Evolutionary conservation across 2,113 vertebrate genomes (phyloP), one percentile per base, ranked within the genome.

Genomic region (Microcebus lehilahytsara): DNA sequence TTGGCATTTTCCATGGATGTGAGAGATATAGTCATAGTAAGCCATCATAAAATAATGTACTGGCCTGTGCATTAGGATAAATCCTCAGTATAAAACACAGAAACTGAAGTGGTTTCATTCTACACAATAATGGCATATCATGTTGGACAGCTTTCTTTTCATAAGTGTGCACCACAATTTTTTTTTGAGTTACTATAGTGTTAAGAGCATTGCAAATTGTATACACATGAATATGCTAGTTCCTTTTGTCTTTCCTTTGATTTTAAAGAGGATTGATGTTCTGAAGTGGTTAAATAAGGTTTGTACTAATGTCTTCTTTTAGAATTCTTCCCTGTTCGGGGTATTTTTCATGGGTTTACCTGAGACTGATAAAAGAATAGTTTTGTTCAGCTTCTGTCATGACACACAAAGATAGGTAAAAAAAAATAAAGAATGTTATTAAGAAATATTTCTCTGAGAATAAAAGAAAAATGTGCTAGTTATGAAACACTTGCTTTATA

Each of bases 191-290:
- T 51, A 34, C 64, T 53, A 62, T 22, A 34, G 27, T 42, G 49
- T 60, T 84, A 20, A 79, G 53, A 60, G 14, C 25, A 27, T 40
- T 34, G 22, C 34, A 51, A 51, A 85, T 37, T 75, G 84, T 75
- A 69, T 12, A 40, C 19, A 53, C 12, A 0, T 14, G 32, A 60
- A 74, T 53, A 46, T 27, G 5, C 6, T 23, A 81, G 56, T 53
- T 79, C 22, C 58, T 75, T 92, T 74, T 56, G 79, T 74, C 49
- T 96, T 94, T 49, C 22, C 32, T 85, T 86, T 80, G 32, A 58
- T 93, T 91, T 84, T 93, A 51, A 96, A 96, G 32, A 80, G 34
- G 49, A 79, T 3, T 49, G 72, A 89, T 78, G 25, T 20, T 56
- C 56, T 80, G 58, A 56, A 83, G 14, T 64, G 22, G 10, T 81